Base-by-base conservation (phyloP, 2,113 vertebrate species). In the Oostethus manadensis region DNA sequence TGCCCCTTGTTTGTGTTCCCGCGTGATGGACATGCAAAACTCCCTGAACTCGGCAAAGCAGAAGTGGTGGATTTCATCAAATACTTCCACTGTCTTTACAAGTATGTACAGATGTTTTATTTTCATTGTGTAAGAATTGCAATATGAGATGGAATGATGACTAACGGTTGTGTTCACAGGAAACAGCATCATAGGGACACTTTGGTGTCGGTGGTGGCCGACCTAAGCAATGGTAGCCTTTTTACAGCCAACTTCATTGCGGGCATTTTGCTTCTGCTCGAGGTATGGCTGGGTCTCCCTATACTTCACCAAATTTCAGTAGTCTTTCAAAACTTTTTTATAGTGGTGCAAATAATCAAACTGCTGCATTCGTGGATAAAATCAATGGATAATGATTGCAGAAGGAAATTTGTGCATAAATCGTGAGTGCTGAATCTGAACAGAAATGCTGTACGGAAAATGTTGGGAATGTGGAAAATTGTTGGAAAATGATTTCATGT, bases 1-100 rank as follows among this genome's bases (percentile, higher is more conserved):
- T 88, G 76, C 63, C 85, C 86, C 13, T 53, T 92, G 71, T 47
- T 91, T 1, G 1, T 90, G 44, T 90, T 92, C 53, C 89, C 90
- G 0, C 70, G 55, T 1, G 86, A 85, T 0, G 56, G 60, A 49
- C 89, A 88, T 8, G 17, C 4, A 43, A 84, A 62, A 44, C 76
- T 92, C 1, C 59, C 77, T 7, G 73, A 82, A 0, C 60, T 89
- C 60, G 79, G 69, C 71, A 83, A 68, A 57, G 76, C 77, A 44
- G 85, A 92, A 60, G 79, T 90, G 66, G 82, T 79, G 15, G 76
- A 84, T 66, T 90, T 91, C 71, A 84, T 91, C 20, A 73, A 66
- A 16, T 90, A 92, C 82, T 90, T 88, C 48, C 79, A 80, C 45
- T 73, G 64, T 38, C 68, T 59, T 1, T 84, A 87, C 64, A 88